Evolutionary conservation across 2,113 vertebrate species (phyloP).

Genomic region (Felis chaus): DNA sequence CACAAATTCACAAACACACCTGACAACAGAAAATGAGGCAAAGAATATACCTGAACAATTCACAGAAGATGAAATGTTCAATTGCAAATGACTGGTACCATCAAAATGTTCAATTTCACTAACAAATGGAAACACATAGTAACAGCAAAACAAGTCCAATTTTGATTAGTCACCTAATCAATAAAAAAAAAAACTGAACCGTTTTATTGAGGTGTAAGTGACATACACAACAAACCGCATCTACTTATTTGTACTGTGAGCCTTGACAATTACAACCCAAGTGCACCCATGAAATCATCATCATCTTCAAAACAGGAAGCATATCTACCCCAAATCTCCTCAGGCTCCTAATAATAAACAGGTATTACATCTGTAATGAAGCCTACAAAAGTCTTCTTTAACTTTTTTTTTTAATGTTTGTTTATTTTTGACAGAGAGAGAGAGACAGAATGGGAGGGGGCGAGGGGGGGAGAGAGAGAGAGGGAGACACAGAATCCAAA

Average conservation of each 20-base stretch:
- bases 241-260: neutral
- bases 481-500: no score
- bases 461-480: no score
- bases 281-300: neutral
- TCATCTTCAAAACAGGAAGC: neutral
- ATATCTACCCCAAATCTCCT: neutral
- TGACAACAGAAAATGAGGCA: neutral
- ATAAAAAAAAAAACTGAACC: neutral
- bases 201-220: neutral
- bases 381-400: neutral
- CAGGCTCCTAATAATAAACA: neutral
- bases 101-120: neutral
- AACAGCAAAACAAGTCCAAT: neutral
- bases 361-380: neutral
- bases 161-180: neutral
- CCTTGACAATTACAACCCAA: neutral
- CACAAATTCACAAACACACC: neutral
- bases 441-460: no score
- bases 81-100: neutral
- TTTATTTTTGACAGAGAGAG: no score
- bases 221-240: neutral
- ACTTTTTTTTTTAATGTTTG: no score
- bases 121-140: neutral
- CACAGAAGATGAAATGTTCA: neutral
- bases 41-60: neutral